These are phyloP conservation scores for Dicentrarchus labrax DNA, from an alignment of 2,113 vertebrate genomes.

Conservation along the genomic window DNA sequence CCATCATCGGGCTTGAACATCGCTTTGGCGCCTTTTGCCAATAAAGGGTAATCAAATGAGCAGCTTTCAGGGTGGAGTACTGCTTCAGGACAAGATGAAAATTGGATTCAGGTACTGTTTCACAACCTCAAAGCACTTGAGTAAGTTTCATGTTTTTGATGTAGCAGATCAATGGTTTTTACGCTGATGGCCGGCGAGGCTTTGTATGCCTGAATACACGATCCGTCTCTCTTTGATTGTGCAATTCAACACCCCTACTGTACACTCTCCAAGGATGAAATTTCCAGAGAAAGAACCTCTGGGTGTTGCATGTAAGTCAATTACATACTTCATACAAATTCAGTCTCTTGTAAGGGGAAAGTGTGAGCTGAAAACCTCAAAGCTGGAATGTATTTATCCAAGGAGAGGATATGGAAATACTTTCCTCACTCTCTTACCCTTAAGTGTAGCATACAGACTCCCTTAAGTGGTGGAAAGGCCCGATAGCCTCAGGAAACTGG, in stretches of 20 bases:
- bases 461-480: slow-evolving; percentile 59
- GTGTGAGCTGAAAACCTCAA: slow-evolving; percentile 62
- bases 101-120: slow-evolving; percentile 42
- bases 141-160: slow-evolving; percentile 60
- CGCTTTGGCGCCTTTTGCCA: neutral
- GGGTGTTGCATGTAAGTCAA: slow-evolving; percentile 71
- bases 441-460: slow-evolving; percentile 31
- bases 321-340: slow-evolving; percentile 71
- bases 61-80: slow-evolving; percentile 6
- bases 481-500: slow-evolving; percentile 53
- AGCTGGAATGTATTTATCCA: slow-evolving; percentile 64
- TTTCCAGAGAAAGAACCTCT: slow-evolving; percentile 47
- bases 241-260: slow-evolving; percentile 47
- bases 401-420: slow-evolving; percentile 64
- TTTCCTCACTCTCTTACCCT: slow-evolving; percentile 46
- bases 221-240: slow-evolving; percentile 53
- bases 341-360: slow-evolving; percentile 44
- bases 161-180: slow-evolving; percentile 50
- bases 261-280: slow-evolving; percentile 59
- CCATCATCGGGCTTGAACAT: slow-evolving; percentile 12
- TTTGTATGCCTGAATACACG: slow-evolving; percentile 38
- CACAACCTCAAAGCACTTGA: slow-evolving; percentile 33
- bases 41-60: slow-evolving; percentile 49
- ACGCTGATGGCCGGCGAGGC: slow-evolving; percentile 28
- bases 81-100: slow-evolving; percentile 34